Evolutionary conservation across 2,113 vertebrate species (phyloP), one percentile per base, ranked within the genome.

Genomic region (Pachyramphus minor): DNA sequence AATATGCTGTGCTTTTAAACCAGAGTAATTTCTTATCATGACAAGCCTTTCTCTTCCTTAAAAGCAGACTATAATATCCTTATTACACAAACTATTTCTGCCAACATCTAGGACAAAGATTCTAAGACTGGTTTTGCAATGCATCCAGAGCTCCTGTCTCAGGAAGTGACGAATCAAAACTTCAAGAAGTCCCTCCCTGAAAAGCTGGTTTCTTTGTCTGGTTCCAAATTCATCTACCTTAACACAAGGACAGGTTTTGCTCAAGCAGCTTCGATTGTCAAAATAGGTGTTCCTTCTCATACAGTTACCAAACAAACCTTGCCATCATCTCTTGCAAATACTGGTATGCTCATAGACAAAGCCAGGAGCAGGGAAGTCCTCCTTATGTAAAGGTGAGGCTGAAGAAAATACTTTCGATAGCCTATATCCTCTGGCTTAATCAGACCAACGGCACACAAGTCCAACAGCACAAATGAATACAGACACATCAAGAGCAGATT

Each of bases 1-100:
- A 77, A 35, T 52, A 58, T 16, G 14, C 14, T 33, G 52, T 6
- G 27, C 35, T 78, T 81, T 75, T 50, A 72, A 63, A 91, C 22
- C 6, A 3, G 28, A 75, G n/a, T n/a, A 8, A 50, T 44, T 90
- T 80, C 45, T 49, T 31, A 74, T 37, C 0, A 0, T 39, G 22
- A 50, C 35, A 44, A 59, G 11, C 19, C 8, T 67, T n/a, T 52
- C 24, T 74, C 39, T 28, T 73, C 59, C 67, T 77, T 88, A 80
- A 82, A 85, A 85, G 37, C 11, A 67, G 31, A 67, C 35, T 8
- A 21, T 7, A 35, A 42, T 24, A 49, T 25, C 39, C 30, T 79
- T 81, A 31, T 37, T 56, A 67, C 0, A 0, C 42, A 64, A 75
- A 60, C 14, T 82, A 68, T 24, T 95, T 68, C 53, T 39, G 77